A percentile compares a stretch with the other conserved stretches of the same genome.
These are phyloP conservation scores for Diglossa cyanea DNA, from an alignment of 2,797 vertebrate species.

Conservation along the genomic window DNA sequence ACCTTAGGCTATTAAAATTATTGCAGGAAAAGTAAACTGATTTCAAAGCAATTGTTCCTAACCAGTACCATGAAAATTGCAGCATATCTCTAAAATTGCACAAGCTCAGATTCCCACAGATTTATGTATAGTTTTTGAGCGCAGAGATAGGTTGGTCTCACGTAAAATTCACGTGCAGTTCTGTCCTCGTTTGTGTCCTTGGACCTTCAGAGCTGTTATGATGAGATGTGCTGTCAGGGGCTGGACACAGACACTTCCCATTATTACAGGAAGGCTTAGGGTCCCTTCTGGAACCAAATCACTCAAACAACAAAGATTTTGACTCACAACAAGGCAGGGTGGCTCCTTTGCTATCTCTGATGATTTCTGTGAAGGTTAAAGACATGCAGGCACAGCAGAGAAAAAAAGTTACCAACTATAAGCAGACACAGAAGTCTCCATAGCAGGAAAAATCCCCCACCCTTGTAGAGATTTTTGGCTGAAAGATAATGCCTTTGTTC, in stretches of 20 bases:
- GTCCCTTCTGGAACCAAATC: not conserved
- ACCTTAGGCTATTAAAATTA: not conserved
- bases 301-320: not conserved
- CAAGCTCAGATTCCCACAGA: not conserved
- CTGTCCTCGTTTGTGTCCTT: not conserved
- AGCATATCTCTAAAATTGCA: not conserved
- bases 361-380: not conserved
- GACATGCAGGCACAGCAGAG: not conserved
- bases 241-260: not conserved
- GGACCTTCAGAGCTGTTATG: not conserved
- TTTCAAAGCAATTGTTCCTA: not conserved
- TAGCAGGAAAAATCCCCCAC: not conserved
- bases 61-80: not conserved
- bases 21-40: not conserved
- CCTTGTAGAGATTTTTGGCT: constrained; percentile 11
- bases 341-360: not conserved
- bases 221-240: not conserved
- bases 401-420: not conserved
- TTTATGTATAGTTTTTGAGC: not conserved
- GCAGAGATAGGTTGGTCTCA: not conserved
- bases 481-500: constrained; percentile 12
- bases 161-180: not conserved
- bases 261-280: not conserved
- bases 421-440: not conserved
- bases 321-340: not conserved